Evolutionary conservation across 2,888 invertebrate genomes (phyloP), one percentile per base, ranked within the genome.

Genomic region (Brachyopa scutellaris): DNA sequence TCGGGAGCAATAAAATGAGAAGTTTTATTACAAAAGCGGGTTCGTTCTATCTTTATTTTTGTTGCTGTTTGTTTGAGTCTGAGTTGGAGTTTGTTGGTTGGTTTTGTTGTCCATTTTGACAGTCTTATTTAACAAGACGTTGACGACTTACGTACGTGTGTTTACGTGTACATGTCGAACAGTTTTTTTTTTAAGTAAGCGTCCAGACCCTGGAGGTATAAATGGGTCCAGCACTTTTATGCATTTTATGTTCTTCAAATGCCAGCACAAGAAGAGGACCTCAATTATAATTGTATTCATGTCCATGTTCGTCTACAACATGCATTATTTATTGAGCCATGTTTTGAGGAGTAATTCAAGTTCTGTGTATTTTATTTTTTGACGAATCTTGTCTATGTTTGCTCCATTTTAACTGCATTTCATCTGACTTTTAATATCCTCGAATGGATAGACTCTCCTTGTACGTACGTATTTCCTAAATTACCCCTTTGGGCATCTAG

Each of bases 11-110:
- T 80, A 74, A 80, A 80, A 69, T 51, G 69, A 80, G 69, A 36
- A 62, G 42, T 80, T 74, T 80, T 80, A 80, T 80, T 69, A 21
- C 74, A 57, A 74, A 67, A 69, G 62, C 66, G 42, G 23, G 31
- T 29, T 61, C 19, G 11, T 26, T 38, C 23, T 9, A 9, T 31
- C 11, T 19, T 17, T 26, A 1, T 21, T 45, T 53, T 33, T 53
- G 17, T 17, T 36, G 21, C 13, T 47, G 64, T 69, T 40, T 42
- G 23, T 38, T 38, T 29, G 36, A 53, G 62, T 62, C 57, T 26
- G 26, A 49, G 59, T 33, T 59, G 57, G 59, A 62, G 51, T n/a
- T n/a, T n/a, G n/a, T n/a, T n/a, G n/a, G n/a, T n/a, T n/a, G n/a
- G n/a, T n/a, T n/a, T n/a, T n/a, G n/a, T n/a, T n/a, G n/a, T n/a